Percentiles rank a stretch among this genome's conserved stretches.
Evolutionary conservation across 2,888 invertebrate genomes (phyloP).

Genomic region (Poecilobothrus nobilitatus): DNA sequence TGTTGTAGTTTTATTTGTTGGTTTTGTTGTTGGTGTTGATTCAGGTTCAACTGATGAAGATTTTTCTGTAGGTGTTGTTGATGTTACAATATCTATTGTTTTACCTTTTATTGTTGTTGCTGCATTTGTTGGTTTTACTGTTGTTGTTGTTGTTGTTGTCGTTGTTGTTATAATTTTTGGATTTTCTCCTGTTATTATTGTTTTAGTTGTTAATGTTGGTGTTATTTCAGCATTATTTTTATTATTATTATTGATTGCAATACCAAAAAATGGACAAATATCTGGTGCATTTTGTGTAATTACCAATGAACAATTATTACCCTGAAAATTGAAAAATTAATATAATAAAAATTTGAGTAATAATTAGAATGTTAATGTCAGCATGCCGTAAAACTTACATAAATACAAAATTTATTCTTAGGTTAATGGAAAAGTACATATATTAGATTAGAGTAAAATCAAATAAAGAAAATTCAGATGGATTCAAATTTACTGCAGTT

Average conservation of each 20-base stretch:
- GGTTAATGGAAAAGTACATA: no score
- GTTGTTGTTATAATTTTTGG: neutral
- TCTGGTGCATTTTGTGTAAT: constrained; percentile 38
- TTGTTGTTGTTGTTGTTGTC: constrained; percentile 23
- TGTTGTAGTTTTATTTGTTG: neutral
- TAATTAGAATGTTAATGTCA: no score
- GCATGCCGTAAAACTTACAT: no score
- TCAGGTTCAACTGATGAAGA: neutral
- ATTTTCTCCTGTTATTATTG: constrained; percentile 11
- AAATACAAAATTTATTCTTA: no score
- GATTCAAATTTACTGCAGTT: no score
- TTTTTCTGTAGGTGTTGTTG: neutral
- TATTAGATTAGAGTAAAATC: no score
- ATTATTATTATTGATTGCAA: constrained; percentile 22
- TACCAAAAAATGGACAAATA: constrained; percentile 38
- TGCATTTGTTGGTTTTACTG: constrained; percentile 8
- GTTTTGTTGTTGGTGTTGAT: neutral
- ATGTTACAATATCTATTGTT: constrained; percentile 7
- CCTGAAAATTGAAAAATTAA: constrained; percentile 25
- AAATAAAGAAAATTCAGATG: no score
- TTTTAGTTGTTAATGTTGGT: neutral
- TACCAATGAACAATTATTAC: constrained; percentile 35
- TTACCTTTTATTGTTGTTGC: constrained; percentile 7
- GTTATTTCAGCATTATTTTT: constrained; percentile 22
- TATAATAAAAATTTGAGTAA: neutral